Evolutionary conservation across 2,113 vertebrate genomes (phyloP).

Genomic region (Ameiurus melas): DNA sequence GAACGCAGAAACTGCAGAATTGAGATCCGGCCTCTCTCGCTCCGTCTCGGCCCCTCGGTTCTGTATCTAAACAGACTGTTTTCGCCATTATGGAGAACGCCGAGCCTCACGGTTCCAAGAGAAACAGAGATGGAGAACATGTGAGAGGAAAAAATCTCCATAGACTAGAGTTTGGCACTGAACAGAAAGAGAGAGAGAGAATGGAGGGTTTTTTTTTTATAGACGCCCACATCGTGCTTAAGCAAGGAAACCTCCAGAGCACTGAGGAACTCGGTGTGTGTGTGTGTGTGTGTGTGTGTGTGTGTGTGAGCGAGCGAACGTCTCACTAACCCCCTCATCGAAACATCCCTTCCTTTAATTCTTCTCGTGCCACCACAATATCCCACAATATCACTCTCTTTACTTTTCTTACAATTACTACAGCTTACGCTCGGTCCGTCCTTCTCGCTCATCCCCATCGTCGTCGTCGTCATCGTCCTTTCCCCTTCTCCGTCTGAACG

Average conservation of each 20-base stretch:
- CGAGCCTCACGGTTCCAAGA: conserved; percentile 59
- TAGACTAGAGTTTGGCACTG: conserved; percentile 22
- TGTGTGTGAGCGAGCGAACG: not conserved
- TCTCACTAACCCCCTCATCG: not conserved
- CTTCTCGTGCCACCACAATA: not conserved
- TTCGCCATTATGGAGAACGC: conserved; percentile 3
- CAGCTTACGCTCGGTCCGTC: no score
- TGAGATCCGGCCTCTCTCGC: conserved; percentile 3
- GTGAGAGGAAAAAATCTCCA: conserved; percentile 59
- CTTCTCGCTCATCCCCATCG: no score
- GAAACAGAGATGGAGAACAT: conserved; percentile 67
- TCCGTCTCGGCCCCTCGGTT: conserved; percentile 8
- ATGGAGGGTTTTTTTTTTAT: not conserved
- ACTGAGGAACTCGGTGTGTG: conserved; percentile 16
- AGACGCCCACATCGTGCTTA: not conserved
- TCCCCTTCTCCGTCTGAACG: not conserved
- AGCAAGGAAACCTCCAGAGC: conserved; percentile 16
- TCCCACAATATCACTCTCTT: conserved; percentile 26
- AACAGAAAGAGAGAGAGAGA: conserved; percentile 8
- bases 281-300: conserved; percentile 26
- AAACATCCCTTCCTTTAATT: not conserved
- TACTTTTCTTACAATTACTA: no score
- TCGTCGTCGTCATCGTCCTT: not conserved
- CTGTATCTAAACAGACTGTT: conserved; percentile 25
- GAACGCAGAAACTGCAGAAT: conserved; percentile 9